Evolutionary conservation across 2,113 vertebrate species (phyloP).

Genomic region (Carassius auratus): DNA sequence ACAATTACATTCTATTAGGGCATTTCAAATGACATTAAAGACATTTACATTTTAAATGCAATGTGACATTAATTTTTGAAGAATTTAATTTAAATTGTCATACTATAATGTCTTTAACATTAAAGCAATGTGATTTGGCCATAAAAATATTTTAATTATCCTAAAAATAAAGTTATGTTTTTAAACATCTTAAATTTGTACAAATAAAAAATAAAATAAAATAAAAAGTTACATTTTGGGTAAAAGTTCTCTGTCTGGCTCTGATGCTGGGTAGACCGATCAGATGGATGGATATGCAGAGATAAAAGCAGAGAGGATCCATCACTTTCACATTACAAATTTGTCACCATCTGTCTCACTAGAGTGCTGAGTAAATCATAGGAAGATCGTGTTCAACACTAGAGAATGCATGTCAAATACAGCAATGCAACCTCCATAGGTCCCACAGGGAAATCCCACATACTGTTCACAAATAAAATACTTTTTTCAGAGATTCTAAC

Average conservation of each 20-base stretch:
- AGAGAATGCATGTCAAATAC: not conserved
- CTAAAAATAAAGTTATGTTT: too few relatives aligned
- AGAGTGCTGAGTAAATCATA: slow-evolving; percentile 15
- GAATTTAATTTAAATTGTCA: not conserved
- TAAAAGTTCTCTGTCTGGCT: not conserved
- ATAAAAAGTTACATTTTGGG: too few relatives aligned
- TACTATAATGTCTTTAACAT: not conserved
- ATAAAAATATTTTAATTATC: too few relatives aligned
- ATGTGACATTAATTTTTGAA: not conserved
- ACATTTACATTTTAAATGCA: not conserved
- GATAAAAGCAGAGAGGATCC: not conserved
- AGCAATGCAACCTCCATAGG: not conserved
- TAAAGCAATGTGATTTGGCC: too few relatives aligned
- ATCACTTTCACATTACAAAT: slow-evolving; percentile 46
- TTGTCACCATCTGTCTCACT: slow-evolving; percentile 22
- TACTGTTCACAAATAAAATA: not conserved
- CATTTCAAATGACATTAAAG: too few relatives aligned
- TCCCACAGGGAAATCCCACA: not conserved
- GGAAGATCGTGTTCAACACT: not conserved
- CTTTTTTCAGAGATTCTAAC: not conserved
- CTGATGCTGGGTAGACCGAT: slow-evolving; percentile 3
- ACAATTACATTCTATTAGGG: too few relatives aligned
- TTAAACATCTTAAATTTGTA: too few relatives aligned
- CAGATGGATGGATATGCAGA: slow-evolving; percentile 3
- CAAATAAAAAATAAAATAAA: too few relatives aligned